phyloP scores from a whole-genome alignment of 2,797 vertebrate species.

The Centropyge bicolor region DNA sequence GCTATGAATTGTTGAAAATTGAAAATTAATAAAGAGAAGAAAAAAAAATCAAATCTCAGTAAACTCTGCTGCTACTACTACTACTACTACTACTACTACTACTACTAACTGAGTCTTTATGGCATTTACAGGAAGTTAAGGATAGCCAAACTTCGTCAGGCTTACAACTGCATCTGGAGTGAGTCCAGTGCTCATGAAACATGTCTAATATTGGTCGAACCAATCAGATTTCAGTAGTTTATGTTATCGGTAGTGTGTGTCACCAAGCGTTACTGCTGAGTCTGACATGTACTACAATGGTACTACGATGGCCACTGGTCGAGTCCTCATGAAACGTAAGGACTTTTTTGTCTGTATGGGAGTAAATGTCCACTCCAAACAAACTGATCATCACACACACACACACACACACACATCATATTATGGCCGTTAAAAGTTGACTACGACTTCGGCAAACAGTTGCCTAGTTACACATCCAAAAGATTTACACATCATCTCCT shows the following conservation, averaged over 20 bases:
- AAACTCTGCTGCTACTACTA: too few species aligned
- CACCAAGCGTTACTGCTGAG: not conserved
- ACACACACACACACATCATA: not conserved
- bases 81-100: too few species aligned
- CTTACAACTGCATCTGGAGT: not conserved
- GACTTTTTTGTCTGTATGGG: not conserved
- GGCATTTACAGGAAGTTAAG: not conserved
- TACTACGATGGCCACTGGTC: not conserved
- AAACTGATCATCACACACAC: not conserved
- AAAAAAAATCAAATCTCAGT: too few species aligned
- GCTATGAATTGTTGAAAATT: too few species aligned
- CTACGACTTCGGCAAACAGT: not conserved
- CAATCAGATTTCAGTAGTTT: not conserved
- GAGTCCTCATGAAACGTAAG: not conserved
- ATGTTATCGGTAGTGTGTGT: too few species aligned
- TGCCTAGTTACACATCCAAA: not conserved
- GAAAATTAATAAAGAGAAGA: too few species aligned
- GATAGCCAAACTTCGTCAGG: not conserved
- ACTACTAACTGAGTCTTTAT: too few species aligned
- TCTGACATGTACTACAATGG: not conserved
- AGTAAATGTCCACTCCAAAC: not conserved
- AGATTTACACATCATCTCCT: not conserved
- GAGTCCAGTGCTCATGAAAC: not conserved
- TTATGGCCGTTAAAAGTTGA: not conserved
- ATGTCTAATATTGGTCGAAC: not conserved